Base-by-base conservation (phyloP, 2,888 invertebrate genomes). In the Diploptera punctata region DNA sequence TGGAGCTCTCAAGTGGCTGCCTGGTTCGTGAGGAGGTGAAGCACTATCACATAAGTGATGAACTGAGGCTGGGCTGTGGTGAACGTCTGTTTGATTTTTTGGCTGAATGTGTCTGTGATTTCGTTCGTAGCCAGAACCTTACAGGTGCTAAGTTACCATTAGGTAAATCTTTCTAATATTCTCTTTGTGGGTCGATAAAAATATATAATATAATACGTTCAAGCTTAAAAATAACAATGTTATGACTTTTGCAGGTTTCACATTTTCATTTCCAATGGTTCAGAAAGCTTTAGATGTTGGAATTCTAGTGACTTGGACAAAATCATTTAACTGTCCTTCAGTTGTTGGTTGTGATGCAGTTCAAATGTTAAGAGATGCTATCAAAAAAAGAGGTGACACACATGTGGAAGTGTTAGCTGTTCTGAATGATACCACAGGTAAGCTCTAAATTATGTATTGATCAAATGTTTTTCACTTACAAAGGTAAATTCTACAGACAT, bases 231-330 rank as follows among this genome's bases (percentile, higher is more conserved):
- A n/a, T n/a, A n/a, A n/a, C n/a, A n/a, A n/a, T n/a, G n/a, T n/a
- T n/a, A n/a, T n/a, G n/a, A n/a, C 26, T 67, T 18, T 76, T 78
- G n/a, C 83, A 91, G 93, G 93, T 7, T 94, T 94, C 83, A 93
- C 93, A 1, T 94, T 94, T 83, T 94, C 94, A 33, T 94, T 94
- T 82, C 94, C 94, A 5, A 92, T 93, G 88, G 86, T 86, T 75
- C 94, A 93, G 80, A 88, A 89, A 79, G 89, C 90, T 54, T 84
- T 94, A 73, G 88, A 90, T 74, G 88, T 87, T 10, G 93, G 91
- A n/a, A 86, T 89, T 77, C 85, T 94, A 76, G 88, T 91, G 18
- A 91, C 91, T n/a, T 94, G 94, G 94, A 94, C 94, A 0, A 94
- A 94, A 84, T 90, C 90, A 73, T 94, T 93, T 82, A 91, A 91